Evolutionary conservation across 1,140 invertebrate genomes (phyloP).

Genomic region (Probaryconus sp.): DNA sequence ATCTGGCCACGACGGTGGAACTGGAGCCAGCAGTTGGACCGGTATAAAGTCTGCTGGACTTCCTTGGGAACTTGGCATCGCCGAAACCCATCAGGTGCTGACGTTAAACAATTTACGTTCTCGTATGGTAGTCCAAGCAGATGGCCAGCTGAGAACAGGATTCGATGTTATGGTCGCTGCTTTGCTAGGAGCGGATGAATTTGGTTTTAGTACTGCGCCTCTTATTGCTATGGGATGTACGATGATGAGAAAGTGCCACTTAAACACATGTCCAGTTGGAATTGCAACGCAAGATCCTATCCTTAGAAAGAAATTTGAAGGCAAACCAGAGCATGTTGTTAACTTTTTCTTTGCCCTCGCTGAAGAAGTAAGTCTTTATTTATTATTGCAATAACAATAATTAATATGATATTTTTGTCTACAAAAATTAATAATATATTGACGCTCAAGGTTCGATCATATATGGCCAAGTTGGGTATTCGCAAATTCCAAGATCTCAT

Average conservation of each 20-base stretch:
- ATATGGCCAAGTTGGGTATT: conserved; percentile 95
- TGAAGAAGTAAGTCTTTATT: conserved; percentile 87
- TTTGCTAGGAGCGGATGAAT: conserved; percentile 97
- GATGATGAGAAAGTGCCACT: conserved; percentile 99
- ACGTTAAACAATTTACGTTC: conserved; percentile 97
- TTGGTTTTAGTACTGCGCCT: conserved; percentile 99
- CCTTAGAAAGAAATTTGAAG: conserved; percentile 96
- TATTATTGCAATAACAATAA: background rate
- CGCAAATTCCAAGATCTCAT: conserved; percentile 94
- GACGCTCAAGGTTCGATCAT: conserved; percentile 83
- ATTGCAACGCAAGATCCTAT: conserved; percentile 98
- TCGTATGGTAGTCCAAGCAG: conserved; percentile 95
- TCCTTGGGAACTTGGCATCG: conserved; percentile 98
- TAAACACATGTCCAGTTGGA: conserved; percentile 99
- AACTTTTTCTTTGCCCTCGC: conserved; percentile 99
- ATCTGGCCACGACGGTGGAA: conserved; percentile 99
- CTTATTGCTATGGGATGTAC: conserved; percentile 98
- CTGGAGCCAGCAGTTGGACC: conserved; percentile 98
- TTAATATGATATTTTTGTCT: background rate
- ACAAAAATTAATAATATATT: conserved; percentile 24
- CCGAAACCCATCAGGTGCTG: conserved; percentile 98
- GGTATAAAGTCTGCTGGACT: conserved; percentile 96
- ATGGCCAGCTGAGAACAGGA: conserved; percentile 95
- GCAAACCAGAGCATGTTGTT: conserved; percentile 97
- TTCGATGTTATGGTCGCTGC: conserved; percentile 98